A percentile compares a stretch with the other conserved stretches of the same genome.
Conservation (phyloP, 2,888 invertebrate species). For the Amaurobius ferox region DNA sequence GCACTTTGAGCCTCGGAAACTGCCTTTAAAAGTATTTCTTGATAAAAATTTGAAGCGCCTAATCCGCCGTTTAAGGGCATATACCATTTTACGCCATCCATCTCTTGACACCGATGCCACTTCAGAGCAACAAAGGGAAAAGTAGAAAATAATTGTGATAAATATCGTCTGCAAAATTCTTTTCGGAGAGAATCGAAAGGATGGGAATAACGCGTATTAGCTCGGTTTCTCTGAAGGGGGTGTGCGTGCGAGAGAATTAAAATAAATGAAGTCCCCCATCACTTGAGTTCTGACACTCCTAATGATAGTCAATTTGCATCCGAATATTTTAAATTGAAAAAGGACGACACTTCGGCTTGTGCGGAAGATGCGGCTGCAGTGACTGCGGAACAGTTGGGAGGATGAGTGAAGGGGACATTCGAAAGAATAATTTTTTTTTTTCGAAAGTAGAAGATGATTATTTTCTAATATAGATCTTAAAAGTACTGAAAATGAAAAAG, state of each 20-base stretch:
- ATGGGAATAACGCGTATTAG: background rate
- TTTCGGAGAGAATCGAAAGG: background rate
- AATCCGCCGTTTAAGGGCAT: too few species aligned
- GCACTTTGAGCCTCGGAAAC: too few species aligned
- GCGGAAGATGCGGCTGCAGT: too few species aligned
- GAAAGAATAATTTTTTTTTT: too few species aligned
- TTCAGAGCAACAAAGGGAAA: background rate
- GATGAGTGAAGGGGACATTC: too few species aligned
- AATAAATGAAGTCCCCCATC: conserved; percentile 35
- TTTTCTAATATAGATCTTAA: too few species aligned
- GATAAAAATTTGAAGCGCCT: too few species aligned
- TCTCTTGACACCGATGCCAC: background rate
- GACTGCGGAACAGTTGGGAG: too few species aligned
- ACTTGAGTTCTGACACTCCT: conserved; percentile 7
- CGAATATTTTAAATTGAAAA: background rate
- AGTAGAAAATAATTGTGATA: background rate
- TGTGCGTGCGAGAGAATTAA: conserved; percentile 22
- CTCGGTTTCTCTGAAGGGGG: background rate
- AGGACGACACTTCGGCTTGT: too few species aligned
- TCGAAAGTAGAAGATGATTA: too few species aligned
- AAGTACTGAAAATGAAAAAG: too few species aligned
- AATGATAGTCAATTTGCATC: background rate
- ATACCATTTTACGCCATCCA: background rate
- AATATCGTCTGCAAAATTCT: background rate
- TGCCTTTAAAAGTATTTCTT: too few species aligned